Evolutionary conservation across 2,888 invertebrate genomes (phyloP).

Genomic region (Drosophila neotestacea): DNA sequence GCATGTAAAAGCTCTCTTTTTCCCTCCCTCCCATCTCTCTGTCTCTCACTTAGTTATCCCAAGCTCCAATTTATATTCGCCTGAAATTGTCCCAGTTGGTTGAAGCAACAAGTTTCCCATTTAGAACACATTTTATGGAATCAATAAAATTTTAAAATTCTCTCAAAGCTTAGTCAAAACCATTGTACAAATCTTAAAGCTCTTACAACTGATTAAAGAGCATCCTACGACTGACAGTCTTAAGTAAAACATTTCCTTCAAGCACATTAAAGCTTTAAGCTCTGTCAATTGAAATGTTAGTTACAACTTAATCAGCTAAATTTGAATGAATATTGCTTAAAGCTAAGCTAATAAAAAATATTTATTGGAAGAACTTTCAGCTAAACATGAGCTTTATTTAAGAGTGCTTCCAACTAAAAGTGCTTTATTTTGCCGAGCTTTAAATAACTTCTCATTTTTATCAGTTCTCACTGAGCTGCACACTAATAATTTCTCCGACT

Average conservation of each 20-base stretch:
- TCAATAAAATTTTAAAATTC: slow-evolving; percentile 7
- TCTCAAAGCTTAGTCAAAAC: neutral
- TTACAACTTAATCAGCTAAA: too few species aligned
- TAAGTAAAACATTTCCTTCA: too few species aligned
- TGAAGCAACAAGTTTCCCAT: neutral
- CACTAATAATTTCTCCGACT: neutral
- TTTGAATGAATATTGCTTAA: too few species aligned
- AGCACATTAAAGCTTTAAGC: neutral
- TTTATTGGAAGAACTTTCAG: too few species aligned
- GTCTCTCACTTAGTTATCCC: neutral
- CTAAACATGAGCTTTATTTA: too few species aligned
- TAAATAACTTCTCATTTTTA: too few species aligned
- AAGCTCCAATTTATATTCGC: neutral
- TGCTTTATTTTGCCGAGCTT: too few species aligned
- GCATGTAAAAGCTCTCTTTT: slow-evolving; percentile 1
- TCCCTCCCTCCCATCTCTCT: neutral
- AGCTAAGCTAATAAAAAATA: too few species aligned
- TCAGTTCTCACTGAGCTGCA: neutral
- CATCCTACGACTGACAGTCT: neutral
- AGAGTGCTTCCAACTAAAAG: too few species aligned
- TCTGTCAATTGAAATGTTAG: too few species aligned
- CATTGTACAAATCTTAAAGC: neutral
- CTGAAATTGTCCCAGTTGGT: neutral
- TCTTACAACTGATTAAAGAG: neutral
- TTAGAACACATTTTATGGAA: neutral